Evolutionary conservation across 2,113 vertebrate species (phyloP).

Genomic region (Poecile atricapillus): DNA sequence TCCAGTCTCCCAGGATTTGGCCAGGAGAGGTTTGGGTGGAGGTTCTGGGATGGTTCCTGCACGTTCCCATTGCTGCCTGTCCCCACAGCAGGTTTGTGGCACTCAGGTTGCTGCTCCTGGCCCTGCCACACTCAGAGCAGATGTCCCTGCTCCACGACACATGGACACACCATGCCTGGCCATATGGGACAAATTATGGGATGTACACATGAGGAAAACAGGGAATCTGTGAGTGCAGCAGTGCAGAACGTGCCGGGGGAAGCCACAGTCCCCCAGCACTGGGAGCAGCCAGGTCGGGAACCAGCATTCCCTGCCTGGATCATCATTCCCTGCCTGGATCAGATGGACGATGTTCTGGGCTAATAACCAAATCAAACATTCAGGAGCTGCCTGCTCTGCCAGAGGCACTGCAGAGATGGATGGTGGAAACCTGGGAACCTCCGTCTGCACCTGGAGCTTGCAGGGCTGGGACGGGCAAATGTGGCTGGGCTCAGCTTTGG

Average conservation of each 20-base stretch:
- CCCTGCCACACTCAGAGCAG: not conserved
- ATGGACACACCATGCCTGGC: not conserved
- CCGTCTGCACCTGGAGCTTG: rapidly evolving
- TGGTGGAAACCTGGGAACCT: not conserved
- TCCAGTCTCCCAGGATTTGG: not conserved
- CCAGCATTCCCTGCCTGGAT: not conserved
- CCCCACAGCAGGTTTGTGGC: not conserved
- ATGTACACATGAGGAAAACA: not conserved
- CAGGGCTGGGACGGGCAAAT: not conserved
- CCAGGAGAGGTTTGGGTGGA: not conserved
- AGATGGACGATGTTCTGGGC: slow-evolving; percentile 25
- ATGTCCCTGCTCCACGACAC: not conserved
- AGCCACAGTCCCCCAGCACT: not conserved
- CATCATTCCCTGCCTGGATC: slow-evolving; percentile 41
- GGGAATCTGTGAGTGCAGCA: not conserved
- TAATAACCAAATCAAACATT: slow-evolving; percentile 63
- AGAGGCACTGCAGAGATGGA: slow-evolving; percentile 31
- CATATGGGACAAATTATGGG: not conserved
- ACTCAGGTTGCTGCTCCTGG: not conserved
- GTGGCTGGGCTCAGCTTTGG: not conserved
- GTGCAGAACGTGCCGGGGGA: not conserved
- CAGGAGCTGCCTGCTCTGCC: slow-evolving; percentile 42
- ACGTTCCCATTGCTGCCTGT: rapidly evolving
- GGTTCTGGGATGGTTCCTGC: not conserved
- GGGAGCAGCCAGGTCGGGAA: not conserved